Evolutionary conservation across 2,113 vertebrate genomes (phyloP), one percentile per base, ranked within the genome.

Genomic region (Chelonoidis abingdonii): DNA sequence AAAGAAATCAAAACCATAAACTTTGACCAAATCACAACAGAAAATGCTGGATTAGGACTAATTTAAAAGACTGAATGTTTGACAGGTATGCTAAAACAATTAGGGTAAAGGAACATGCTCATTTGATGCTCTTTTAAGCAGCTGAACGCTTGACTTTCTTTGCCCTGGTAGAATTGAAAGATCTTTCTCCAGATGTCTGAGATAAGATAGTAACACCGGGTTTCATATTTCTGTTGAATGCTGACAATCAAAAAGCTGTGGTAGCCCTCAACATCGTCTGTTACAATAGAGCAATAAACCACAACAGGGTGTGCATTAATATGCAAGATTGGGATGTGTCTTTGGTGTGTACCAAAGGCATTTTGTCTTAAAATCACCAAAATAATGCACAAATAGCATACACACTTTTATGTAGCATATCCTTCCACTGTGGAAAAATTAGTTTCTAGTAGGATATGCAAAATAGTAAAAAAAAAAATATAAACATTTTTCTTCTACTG

Each of bases 201-300:
- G n/a, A 38, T 12, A 50, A 49, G 52, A 83, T 10, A 91, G 8
- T 4, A 87, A 69, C 76, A 16, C 5, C 75, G n/a, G 9, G 0
- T 85, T 90, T 89, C 69, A 95, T 80, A 92, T 97, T 98, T 95
- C 80, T 95, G 49, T 93, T 83, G 83, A 93, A 92, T 81, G 89
- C 89, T 90, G 89, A 93, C 87, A 92, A 72, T 93, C 95, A 95
- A 53, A 94, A 91, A 65, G 89, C 87, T 83, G 2, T 84, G 90
- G 84, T 89, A 49, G 69, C 80, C 56, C 79, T 97, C 86, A 54
- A 24, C 78, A 86, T 54, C 83, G 72, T 80, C 31, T 95, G 17
- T 81, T 83, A 62, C 76, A 62, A 57, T 25, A 76, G 84, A 96
- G 83, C 94, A 96, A n/a, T 95, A 96, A 93, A 80, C 57, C 91